Base-by-base conservation (phyloP, 2,113 vertebrate genomes). In the Mormyrus iriodes region DNA sequence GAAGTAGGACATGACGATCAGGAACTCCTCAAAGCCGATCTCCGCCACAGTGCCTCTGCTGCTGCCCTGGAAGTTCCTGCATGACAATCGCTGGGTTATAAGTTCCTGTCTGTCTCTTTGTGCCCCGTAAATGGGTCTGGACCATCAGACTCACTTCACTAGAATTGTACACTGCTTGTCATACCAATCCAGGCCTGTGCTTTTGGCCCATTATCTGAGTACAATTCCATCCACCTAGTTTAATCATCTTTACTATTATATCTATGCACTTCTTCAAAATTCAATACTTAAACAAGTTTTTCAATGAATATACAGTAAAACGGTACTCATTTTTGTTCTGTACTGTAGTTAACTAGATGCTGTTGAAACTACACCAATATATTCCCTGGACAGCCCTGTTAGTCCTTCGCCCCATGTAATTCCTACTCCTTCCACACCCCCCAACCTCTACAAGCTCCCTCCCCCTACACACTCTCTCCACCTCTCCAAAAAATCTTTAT, bases 1-100 rank as follows among this genome's bases (percentile, higher is more conserved):
- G 94, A 99, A 99, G 94, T 98, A 96, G 82, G 97, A 97, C 97
- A 99, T 97, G 94, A 99, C 96, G 89, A 96, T 97, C 91, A 99
- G 93, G 92, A 99, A 99, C 91, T 99, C 96, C 91, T 98, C 96
- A 0, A 99, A 99, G 93, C 94, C 92, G 79, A 99, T 98, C 94
- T 98, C 97, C 0, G 96, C 92, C 0, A 91, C 94, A 89, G 93
- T 92, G 85, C 97, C 97, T 0, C 89, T 92, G 24, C 96, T 90
- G 3, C 93, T 92, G 83, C 93, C 93, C 1, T 90, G 94, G 89
- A 98, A 95, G 94, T 98, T 99, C 95, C 98, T 99, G 92, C 0
- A 0, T 39, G 1, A 1, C 65, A 42, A 44, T 7, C 13, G 6
- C 39, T n/a, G n/a, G 31, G 48, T 52, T 52, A 51, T 5, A 86